A percentile compares a stretch with the other conserved stretches of the same genome.
These are phyloP conservation scores for Myocastor coypus DNA, from an alignment of 2,113 vertebrate species.

Conservation along the genomic window DNA sequence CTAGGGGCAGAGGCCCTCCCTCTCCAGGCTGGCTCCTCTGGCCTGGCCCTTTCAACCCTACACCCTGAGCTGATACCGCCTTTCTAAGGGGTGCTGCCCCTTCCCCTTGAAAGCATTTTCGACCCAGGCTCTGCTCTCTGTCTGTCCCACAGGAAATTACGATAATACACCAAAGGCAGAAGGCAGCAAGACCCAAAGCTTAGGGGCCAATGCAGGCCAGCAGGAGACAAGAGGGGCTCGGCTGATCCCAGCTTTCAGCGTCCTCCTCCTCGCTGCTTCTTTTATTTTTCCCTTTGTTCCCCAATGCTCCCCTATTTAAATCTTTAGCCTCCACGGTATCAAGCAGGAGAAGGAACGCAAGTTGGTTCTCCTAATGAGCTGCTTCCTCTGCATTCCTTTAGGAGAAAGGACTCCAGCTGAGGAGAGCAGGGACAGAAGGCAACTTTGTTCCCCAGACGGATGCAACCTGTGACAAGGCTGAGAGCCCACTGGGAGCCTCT, in stretches of 20 bases:
- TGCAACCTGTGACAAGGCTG: not conserved
- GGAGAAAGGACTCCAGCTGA: not conserved
- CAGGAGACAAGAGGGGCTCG: not conserved
- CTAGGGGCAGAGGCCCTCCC: rapidly evolving
- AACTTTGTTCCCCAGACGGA: not conserved
- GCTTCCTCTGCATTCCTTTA: not conserved
- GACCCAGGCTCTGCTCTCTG: not conserved
- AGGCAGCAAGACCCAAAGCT: not conserved
- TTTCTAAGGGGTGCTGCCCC: not conserved
- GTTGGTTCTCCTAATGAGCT: not conserved
- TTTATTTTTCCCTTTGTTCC: not conserved
- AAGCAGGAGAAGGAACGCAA: not conserved
- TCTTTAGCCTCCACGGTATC: not conserved
- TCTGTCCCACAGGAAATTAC: not conserved
- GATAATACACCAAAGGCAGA: not conserved
- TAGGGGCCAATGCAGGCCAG: not conserved
- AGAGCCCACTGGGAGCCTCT: not conserved
- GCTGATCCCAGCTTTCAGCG: not conserved
- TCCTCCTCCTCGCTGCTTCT: not conserved
- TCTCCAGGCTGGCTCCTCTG: not conserved
- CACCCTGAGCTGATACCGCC: not conserved
- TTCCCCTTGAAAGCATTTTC: not conserved
- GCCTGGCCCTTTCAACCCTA: not conserved
- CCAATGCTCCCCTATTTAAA: not conserved
- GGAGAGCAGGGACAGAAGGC: not conserved